phyloP scores from a whole-genome alignment of 1,140 invertebrate genomes.

The Acromyrmex heyeri region DNA sequence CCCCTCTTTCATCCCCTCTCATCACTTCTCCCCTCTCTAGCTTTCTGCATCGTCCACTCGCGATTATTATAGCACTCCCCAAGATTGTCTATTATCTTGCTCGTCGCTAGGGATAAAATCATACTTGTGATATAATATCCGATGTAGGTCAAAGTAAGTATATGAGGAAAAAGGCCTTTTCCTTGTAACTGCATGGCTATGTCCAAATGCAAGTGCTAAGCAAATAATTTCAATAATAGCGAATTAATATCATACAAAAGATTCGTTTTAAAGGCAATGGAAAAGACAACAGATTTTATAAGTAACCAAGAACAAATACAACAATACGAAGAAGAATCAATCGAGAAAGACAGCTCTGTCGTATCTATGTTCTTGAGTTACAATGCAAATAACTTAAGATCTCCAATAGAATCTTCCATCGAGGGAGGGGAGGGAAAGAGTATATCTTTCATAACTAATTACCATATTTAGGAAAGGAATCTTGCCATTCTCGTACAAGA shows the following conservation, averaged over 20 bases:
- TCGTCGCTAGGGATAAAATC: not conserved
- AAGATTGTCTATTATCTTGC: slow-evolving; percentile 12
- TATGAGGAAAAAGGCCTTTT: not conserved
- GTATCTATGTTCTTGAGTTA: slow-evolving; percentile 39
- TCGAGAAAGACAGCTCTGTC: slow-evolving; percentile 21
- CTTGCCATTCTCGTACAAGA: slow-evolving; percentile 12
- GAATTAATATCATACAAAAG: not conserved
- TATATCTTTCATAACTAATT: slow-evolving; percentile 45
- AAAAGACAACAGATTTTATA: slow-evolving; percentile 24
- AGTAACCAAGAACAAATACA: slow-evolving; percentile 11
- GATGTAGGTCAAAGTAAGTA: not conserved
- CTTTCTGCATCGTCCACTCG: not conserved
- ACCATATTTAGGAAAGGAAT: slow-evolving; percentile 52
- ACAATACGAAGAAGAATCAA: not conserved
- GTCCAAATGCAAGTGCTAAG: not conserved
- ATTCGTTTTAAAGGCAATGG: not conserved
- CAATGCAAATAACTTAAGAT: slow-evolving; percentile 54
- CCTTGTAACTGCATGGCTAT: not conserved
- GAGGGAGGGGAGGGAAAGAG: no score
- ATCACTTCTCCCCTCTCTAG: not conserved
- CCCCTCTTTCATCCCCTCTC: not conserved
- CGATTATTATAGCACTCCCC: not conserved
- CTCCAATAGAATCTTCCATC: slow-evolving; percentile 27
- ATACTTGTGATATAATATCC: not conserved
- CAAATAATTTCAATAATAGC: slow-evolving; percentile 12